A percentile compares a stretch with the other conserved stretches of the same genome.
These are phyloP conservation scores for Drosophila truncata DNA, from an alignment of 1,140 invertebrate species.

Conservation along the genomic window DNA sequence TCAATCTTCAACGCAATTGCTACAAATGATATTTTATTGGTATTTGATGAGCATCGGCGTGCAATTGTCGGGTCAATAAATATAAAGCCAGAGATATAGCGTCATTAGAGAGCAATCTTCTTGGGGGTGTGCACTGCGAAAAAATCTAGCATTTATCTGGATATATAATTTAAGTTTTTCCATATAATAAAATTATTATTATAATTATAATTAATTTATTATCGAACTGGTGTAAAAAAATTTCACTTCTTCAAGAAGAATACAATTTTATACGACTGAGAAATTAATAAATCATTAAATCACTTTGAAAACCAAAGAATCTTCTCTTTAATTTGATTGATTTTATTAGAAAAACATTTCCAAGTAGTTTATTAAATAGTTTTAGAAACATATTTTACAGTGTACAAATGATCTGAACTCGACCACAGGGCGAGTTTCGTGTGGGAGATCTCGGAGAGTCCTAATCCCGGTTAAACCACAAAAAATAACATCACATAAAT, in stretches of 20 bases:
- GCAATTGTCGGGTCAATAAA: constrained; percentile 77
- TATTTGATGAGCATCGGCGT: constrained; percentile 72
- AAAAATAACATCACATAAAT: constrained; percentile 78
- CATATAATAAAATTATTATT: no score
- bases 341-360: neutral
- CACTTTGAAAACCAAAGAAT: neutral
- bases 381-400: no score
- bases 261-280: neutral
- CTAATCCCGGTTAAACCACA: constrained; percentile 70
- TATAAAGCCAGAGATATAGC: constrained; percentile 27
- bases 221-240: neutral
- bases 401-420: constrained; percentile 6
- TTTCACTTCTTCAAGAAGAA: neutral
- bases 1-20: constrained; percentile 53
- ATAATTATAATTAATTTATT: no score
- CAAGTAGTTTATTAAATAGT: no score
- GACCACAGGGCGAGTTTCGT: constrained; percentile 38
- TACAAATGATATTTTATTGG: constrained; percentile 80
- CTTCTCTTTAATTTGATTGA: neutral
- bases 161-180: no score
- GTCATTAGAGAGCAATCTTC: constrained; percentile 57
- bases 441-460: constrained; percentile 58
- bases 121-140: constrained; percentile 9
- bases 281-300: neutral
- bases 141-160: neutral